Evolutionary conservation across 2,888 invertebrate species (phyloP).

Genomic region (Dryomyza anilis): DNA sequence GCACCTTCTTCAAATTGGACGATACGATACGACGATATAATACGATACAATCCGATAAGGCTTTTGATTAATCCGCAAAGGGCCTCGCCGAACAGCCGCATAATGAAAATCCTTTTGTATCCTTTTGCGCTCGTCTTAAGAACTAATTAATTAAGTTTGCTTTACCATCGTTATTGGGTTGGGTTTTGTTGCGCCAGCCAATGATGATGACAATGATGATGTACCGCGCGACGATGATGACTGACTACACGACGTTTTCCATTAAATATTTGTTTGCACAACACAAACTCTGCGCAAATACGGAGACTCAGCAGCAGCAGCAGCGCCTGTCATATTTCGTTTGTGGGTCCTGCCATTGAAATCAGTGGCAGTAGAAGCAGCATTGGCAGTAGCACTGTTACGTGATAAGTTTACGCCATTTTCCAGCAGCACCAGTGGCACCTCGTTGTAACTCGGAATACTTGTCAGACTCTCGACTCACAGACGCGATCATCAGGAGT

Average conservation of each 20-base stretch:
- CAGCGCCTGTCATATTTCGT: no score
- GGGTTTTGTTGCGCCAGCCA: no score
- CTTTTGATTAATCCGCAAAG: neutral
- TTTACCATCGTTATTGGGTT: neutral
- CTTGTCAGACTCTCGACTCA: neutral
- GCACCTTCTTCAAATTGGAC: no score
- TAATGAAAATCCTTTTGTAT: neutral
- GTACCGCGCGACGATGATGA: neutral
- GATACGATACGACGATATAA: no score
- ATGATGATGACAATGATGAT: no score
- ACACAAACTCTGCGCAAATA: no score
- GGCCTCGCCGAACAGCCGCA: neutral
- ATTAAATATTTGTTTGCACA: conserved; percentile 1
- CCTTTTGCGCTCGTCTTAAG: neutral
- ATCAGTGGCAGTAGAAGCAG: neutral
- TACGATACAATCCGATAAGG: neutral
- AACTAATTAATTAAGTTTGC: conserved; percentile 7
- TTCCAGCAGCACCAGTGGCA: neutral
- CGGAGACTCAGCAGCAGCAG: no score
- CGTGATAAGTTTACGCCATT: no score
- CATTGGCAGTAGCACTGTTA: neutral
- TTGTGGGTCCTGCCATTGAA: no score
- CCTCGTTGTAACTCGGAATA: neutral
- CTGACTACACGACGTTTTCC: neutral
- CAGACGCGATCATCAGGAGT: neutral